Conservation (phyloP, 2,888 invertebrate genomes). For the Stenoptilia bipunctidactyla region DNA sequence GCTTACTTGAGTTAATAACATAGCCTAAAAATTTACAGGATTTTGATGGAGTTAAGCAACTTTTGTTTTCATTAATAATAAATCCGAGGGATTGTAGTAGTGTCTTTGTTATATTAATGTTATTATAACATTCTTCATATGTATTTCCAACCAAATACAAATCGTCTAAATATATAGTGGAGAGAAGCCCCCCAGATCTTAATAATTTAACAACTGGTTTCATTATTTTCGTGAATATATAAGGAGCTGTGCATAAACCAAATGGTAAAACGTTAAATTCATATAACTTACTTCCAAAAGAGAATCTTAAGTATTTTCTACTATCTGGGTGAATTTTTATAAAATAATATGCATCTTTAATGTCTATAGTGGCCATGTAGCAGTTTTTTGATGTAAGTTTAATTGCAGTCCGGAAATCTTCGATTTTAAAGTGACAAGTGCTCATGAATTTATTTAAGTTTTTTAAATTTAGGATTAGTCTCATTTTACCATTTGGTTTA, state of each 20-base stretch:
- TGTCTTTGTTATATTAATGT: slow-evolving; percentile 2
- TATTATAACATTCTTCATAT: slow-evolving; percentile 7
- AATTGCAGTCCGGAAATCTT: slow-evolving; percentile 13
- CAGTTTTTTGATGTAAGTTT: slow-evolving; percentile 8
- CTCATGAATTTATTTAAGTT: slow-evolving; percentile 12
- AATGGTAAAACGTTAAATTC: slow-evolving; percentile 16
- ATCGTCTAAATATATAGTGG: slow-evolving; percentile 11
- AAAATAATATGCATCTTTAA: slow-evolving; percentile 15
- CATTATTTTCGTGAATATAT: slow-evolving; percentile 16
- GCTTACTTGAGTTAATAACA: slow-evolving; percentile 3
- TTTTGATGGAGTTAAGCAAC: slow-evolving; percentile 5
- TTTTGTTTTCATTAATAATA: slow-evolving; percentile 10
- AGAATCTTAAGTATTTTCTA: slow-evolving; percentile 14
- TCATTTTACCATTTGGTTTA: slow-evolving; percentile 11
- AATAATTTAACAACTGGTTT: slow-evolving; percentile 13
- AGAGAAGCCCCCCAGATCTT: slow-evolving; percentile 5
- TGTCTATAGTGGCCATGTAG: slow-evolving; percentile 10
- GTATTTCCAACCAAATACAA: slow-evolving; percentile 4
- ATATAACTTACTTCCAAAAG: slow-evolving; percentile 7
- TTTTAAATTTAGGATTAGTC: slow-evolving; percentile 15
- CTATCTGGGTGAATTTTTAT: slow-evolving; percentile 6
- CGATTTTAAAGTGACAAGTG: slow-evolving; percentile 14
- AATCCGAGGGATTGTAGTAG: slow-evolving; percentile 8
- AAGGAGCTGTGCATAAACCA: slow-evolving; percentile 14
- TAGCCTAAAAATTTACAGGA: slow-evolving; percentile 12